These are phyloP conservation scores for Synergus umbraculus DNA, from an alignment of 2,888 invertebrate genomes.

Conservation along the genomic window DNA sequence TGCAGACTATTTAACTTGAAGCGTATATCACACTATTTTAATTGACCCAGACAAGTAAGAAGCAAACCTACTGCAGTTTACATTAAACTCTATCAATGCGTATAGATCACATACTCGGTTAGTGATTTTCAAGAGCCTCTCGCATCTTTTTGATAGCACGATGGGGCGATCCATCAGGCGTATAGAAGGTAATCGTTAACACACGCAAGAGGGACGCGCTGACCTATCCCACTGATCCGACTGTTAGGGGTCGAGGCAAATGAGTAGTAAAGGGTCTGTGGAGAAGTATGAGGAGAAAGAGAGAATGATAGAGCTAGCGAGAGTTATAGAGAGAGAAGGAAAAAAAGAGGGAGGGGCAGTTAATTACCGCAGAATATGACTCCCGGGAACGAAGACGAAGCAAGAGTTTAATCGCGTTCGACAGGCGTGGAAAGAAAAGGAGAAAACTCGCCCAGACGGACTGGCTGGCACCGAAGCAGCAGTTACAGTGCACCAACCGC, in stretches of 20 bases:
- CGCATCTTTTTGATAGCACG: not conserved
- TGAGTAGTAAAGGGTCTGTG: constrained; percentile 29
- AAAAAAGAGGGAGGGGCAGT: constrained; percentile 15
- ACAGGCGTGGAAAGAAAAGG: constrained; percentile 49
- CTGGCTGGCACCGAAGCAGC: constrained; percentile 72
- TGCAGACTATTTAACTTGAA: too few species aligned
- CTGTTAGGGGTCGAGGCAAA: constrained; percentile 17
- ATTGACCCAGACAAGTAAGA: too few species aligned
- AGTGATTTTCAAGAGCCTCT: not conserved
- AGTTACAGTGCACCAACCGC: constrained; percentile 69
- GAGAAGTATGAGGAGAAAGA: not conserved
- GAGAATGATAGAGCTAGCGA: not conserved
- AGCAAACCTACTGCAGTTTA: not conserved
- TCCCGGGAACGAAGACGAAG: constrained; percentile 45
- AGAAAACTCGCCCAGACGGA: constrained; percentile 64
- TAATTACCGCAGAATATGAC: constrained; percentile 54
- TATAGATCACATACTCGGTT: not conserved
- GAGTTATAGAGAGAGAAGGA: not conserved
- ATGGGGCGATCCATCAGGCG: constrained; percentile 32
- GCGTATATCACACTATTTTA: too few species aligned
- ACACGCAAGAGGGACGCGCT: constrained; percentile 16
- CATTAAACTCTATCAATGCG: not conserved
- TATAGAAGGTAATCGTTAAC: constrained; percentile 7
- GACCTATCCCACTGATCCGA: constrained; percentile 15
- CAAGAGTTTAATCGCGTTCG: constrained; percentile 52